A percentile compares a stretch with the other conserved stretches of the same genome.
These are phyloP conservation scores for Apteryx owenii DNA, from an alignment of 2,113 vertebrate species.

Conservation along the genomic window DNA sequence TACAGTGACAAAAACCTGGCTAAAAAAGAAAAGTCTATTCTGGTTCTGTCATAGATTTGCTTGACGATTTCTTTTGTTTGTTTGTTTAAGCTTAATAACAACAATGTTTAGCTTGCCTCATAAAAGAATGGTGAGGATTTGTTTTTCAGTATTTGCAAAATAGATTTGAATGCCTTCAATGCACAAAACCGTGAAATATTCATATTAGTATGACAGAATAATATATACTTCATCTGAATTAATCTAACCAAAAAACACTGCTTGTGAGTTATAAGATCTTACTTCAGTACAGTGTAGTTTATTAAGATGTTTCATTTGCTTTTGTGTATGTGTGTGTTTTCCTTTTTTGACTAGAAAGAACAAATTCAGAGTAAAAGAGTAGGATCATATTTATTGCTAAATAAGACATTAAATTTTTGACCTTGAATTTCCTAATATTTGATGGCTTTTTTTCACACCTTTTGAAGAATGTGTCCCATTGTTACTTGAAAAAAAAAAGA, in stretches of 20 bases:
- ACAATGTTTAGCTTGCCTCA: not conserved
- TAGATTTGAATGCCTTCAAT: not conserved
- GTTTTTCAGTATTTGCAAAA: not conserved
- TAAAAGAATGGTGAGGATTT: not conserved
- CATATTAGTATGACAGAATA: not conserved
- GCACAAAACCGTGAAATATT: not conserved
- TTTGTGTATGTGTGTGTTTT: too few relatives aligned
- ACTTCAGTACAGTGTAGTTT: not conserved
- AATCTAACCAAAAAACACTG: not conserved
- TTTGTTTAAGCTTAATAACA: not conserved
- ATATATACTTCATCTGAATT: not conserved
- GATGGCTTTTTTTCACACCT: not conserved
- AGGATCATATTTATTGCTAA: not conserved
- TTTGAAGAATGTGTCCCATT: not conserved
- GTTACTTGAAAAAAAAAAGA: not conserved
- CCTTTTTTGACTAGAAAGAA: not conserved
- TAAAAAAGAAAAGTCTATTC: not conserved
- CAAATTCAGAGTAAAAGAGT: not conserved
- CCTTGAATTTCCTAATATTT: not conserved
- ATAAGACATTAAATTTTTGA: not conserved
- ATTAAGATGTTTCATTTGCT: not conserved
- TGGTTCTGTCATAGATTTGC: not conserved
- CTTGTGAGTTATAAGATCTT: not conserved
- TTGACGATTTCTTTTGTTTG: not conserved
- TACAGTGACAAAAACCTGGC: not conserved